Evolutionary conservation across 2,888 invertebrate species (phyloP), one percentile per base, ranked within the genome.

Genomic region (Silvanus unidentatus): DNA sequence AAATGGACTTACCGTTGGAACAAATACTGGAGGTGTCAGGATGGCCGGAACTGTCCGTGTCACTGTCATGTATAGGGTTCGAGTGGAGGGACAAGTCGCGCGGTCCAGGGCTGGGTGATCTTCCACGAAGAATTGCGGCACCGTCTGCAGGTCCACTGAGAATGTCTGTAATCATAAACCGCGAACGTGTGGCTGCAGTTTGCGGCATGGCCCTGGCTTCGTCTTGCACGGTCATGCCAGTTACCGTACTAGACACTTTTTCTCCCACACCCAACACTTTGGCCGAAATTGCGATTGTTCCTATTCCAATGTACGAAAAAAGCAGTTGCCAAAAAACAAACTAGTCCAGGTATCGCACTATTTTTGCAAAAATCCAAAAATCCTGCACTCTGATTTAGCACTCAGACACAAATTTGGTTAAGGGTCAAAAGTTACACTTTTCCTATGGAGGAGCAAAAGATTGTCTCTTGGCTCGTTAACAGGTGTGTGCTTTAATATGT

Each of bases 151-250:
- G 79, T 40, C 79, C 79, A 41, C 81, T 82, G 56, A 91, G 76
- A 63, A 91, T 91, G 71, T 91, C 91, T 59, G 88, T 90, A 74
- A 91, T 91, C 88, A 91, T 90, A 75, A 91, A 91, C 55, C 89
- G 75, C 49, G 89, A 88, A 59, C 88, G 78, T 73, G 81, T 68
- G 77, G 80, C 62, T 50, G 68, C 65, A 53, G 69, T 68, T 48
- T 69, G 70, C 53, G 70, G 69, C 70, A 71, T 70, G 63, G 68
- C 68, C 63, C 69, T 62, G 37, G 62, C 60, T 57, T 71, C 72
- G 70, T 71, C 71, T 62, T 72, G 72, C 63, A 73, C 73, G 68
- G 73, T 73, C 73, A 73, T 73, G 66, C 71, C 73, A 70, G 66
- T 60, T 65, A 65, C 68, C 68, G 66, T 63, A 64, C 65, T 59